Conservation (phyloP, 2,888 invertebrate species). For the Malacosoma neustria region DNA sequence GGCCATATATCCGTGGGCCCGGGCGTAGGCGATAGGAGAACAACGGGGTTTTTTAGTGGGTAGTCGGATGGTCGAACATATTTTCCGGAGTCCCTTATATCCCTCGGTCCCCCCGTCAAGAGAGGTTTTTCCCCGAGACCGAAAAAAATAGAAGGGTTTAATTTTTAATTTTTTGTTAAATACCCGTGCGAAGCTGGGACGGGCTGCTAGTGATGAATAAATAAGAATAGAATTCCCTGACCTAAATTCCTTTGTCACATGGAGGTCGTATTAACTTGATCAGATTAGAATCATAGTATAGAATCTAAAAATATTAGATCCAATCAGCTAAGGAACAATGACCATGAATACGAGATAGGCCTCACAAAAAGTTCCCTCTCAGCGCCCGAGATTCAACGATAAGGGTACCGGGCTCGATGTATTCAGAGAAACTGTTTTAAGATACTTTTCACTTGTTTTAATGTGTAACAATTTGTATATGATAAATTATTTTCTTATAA, state of each 20-base stretch:
- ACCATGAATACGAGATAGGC: background rate
- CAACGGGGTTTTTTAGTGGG: no score
- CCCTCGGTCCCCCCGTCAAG: no score
- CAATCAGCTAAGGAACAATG: background rate
- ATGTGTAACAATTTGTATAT: background rate
- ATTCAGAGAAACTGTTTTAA: background rate
- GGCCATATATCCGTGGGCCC: no score
- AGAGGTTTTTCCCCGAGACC: no score
- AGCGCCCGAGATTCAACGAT: constrained; percentile 43
- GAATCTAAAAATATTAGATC: background rate
- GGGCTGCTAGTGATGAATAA: no score
- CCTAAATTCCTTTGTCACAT: background rate
- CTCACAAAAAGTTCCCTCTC: constrained; percentile 36
- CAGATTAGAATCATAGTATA: background rate
- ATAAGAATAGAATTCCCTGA: no score
- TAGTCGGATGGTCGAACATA: no score
- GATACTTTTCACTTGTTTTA: background rate
- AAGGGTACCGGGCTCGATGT: constrained; percentile 26
- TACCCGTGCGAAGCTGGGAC: no score
- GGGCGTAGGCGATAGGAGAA: no score
- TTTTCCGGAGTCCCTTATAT: no score
- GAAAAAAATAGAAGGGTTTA: no score
- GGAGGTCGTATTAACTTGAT: background rate
- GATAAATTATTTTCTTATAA: background rate
- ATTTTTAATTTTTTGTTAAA: no score